Base-by-base conservation (phyloP, 2,888 invertebrate species). In the Rhyacophila evoluta region DNA sequence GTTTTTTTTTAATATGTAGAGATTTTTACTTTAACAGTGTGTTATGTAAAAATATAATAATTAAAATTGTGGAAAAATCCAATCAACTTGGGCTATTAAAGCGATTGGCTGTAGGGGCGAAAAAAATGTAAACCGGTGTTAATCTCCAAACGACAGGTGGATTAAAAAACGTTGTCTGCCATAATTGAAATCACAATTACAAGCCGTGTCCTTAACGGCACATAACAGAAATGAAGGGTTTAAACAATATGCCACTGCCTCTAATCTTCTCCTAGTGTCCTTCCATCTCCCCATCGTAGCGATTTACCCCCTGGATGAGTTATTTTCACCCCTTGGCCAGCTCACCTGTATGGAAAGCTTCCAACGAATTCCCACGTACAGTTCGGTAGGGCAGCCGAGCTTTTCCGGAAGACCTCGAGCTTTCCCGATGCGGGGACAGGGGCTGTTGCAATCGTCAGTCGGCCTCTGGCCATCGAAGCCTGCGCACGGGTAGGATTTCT, bases 261-360 rank as follows among this genome's bases (percentile, higher is more conserved):
- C 33, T 69, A 69, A 69, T 33, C 69, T 33, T 69, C 69, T 69
- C 69, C 12, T 19, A 55, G 55, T 55, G 55, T 55, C 55, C 55
- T 55, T 55, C 55, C 55, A 55, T 6, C 12, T 19, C 41, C 55
- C 55, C 4, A 19, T 15, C 55, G 10, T 19, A 4, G 25, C 25
- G 15, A 19, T 55, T 55, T 19, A 55, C 55, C 55, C 55, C 38
- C 39, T 10, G 77, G 70, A 69, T 77, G 80, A 80, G 75, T 78
- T 78, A 80, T 78, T 38, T 75, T 74, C 77, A 28, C 39, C 39
- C 73, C 78, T 55, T 70, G 78, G 72, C 80, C 78, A 71, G 36
- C 73, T 80, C 75, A 80, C 80, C 80, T 78, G 80, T 77, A 77
- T 67, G 74, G 55, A 80, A 80, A 71, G 39, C 77, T 41, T 74